A percentile compares a stretch with the other conserved stretches of the same genome.
Evolutionary conservation across 2,888 invertebrate genomes (phyloP).

Genomic region (Leptopilina drosophilae): DNA sequence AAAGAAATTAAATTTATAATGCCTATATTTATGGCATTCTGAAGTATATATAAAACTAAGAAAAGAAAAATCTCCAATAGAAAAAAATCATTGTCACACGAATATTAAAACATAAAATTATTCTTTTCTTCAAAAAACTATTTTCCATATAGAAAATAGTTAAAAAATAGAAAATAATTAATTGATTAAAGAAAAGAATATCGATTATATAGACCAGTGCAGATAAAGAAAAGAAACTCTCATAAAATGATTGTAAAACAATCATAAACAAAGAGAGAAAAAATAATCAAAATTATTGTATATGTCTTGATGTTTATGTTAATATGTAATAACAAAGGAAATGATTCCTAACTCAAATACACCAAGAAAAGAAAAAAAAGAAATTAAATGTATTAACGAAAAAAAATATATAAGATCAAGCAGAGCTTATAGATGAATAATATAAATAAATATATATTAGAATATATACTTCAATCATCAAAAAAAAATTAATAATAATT

Average conservation of each 20-base stretch:
- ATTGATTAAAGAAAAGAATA: not conserved
- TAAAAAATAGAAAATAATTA: too few relatives aligned
- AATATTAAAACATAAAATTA: not conserved
- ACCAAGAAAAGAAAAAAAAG: not conserved
- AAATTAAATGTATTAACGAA: not conserved
- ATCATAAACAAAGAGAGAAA: not conserved
- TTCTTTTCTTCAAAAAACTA: constrained; percentile 10
- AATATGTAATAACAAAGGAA: not conserved
- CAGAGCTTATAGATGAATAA: not conserved
- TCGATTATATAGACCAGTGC: constrained; percentile 29
- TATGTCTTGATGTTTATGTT: constrained; percentile 10
- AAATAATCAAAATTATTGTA: constrained; percentile 13
- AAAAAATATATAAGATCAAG: not conserved
- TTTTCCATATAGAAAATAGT: not conserved
- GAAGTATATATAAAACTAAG: constrained; percentile 11
- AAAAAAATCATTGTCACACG: not conserved
- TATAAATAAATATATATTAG: not conserved
- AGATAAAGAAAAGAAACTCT: constrained; percentile 3
- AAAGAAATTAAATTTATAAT: not conserved
- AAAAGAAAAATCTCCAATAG: too few relatives aligned
- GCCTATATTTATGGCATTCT: constrained; percentile 18
- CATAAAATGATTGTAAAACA: constrained; percentile 12
- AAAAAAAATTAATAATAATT: not conserved
- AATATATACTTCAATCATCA: constrained; percentile 2
- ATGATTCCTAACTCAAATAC: not conserved